phyloP scores from a whole-genome alignment of 2,888 invertebrate species.

The Mongoloraphidia duomilia region DNA sequence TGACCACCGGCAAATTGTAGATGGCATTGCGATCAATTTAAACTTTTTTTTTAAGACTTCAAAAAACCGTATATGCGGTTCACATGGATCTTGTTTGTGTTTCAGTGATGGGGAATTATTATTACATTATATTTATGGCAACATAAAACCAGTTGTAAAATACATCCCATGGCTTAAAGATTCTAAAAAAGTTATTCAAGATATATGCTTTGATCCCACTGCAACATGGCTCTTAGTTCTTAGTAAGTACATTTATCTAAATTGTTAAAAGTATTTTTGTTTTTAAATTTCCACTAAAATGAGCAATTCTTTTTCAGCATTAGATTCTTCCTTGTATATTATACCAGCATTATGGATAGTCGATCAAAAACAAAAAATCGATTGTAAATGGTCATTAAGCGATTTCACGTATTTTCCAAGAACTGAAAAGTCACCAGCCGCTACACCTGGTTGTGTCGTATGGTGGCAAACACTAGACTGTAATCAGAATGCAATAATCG shows the following conservation, averaged over 20 bases:
- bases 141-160: conserved; percentile 26
- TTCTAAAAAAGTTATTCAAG: conserved; percentile 36
- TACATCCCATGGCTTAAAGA: conserved; percentile 29
- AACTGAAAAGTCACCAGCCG: conserved; percentile 23
- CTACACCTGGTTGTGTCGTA: conserved; percentile 44
- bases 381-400: conserved; percentile 41
- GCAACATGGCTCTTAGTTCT: conserved; percentile 61
- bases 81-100: conserved; percentile 7
- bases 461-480: conserved; percentile 69
- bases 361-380: conserved; percentile 35
- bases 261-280: conserved; percentile 18
- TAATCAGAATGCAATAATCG: conserved; percentile 53
- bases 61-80: no score
- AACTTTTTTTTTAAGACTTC: no score
- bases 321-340: conserved; percentile 44
- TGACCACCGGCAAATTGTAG: no score
- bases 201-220: conserved; percentile 70
- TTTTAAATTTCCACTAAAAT: neutral
- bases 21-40: no score
- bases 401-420: conserved; percentile 39
- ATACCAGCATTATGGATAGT: conserved; percentile 43
- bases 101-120: conserved; percentile 27
- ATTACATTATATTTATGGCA: conserved; percentile 28
- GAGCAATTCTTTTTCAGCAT: conserved; percentile 25
- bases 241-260: conserved; percentile 29